A percentile compares a stretch with the other conserved stretches of the same genome.
phyloP scores from a whole-genome alignment of 2,888 invertebrate genomes.

The Conistra vaccinii region DNA sequence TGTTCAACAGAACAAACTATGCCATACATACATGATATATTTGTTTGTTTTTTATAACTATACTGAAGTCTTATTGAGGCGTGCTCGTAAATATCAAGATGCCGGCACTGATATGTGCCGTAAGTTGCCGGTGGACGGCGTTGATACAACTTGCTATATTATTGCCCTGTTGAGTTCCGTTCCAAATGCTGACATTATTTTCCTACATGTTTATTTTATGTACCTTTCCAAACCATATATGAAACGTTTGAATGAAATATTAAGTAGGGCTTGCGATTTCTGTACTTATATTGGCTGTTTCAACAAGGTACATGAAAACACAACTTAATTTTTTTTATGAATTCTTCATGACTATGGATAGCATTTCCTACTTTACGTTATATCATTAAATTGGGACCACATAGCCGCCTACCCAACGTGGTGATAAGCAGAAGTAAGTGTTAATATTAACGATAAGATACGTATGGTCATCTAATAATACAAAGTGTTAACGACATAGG shows the following conservation, averaged over 20 bases:
- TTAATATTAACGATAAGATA: background rate
- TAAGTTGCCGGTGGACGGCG: constrained; percentile 24
- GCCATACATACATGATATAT: constrained; percentile 18
- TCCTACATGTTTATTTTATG: constrained; percentile 21
- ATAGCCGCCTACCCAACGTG: background rate
- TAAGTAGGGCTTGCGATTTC: background rate
- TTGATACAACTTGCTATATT: constrained; percentile 48
- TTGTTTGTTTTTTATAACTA: constrained; percentile 40
- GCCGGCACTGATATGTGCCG: constrained; percentile 38
- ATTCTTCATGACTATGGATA: background rate
- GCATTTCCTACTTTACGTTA: background rate
- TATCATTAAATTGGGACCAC: background rate
- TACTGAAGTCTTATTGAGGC: constrained; percentile 35
- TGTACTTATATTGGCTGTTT: background rate
- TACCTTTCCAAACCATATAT: constrained; percentile 6
- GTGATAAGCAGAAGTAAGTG: background rate
- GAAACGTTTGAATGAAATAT: constrained; percentile 20
- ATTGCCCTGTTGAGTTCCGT: constrained; percentile 43
- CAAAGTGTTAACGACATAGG: background rate
- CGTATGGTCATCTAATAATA: background rate
- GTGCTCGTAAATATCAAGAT: constrained; percentile 51
- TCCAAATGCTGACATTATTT: constrained; percentile 31
- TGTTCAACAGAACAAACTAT: constrained; percentile 26
- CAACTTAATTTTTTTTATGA: background rate
- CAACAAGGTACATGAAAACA: background rate